phyloP scores from a whole-genome alignment of 1,140 invertebrate species.

The Pectinophora gossypiella region DNA sequence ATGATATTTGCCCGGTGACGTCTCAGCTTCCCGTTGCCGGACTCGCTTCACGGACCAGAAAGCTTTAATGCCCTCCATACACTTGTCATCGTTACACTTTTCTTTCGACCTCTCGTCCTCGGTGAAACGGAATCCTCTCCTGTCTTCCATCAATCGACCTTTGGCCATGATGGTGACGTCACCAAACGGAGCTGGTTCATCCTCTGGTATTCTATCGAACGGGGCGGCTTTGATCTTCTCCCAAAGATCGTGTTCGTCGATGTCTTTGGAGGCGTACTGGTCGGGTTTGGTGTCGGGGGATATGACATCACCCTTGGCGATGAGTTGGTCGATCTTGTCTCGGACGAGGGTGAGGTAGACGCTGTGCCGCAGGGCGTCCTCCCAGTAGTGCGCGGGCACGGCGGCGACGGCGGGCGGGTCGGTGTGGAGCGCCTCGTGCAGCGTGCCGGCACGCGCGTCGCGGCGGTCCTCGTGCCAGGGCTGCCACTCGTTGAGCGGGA shows the following conservation, averaged over 20 bases:
- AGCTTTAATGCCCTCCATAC: constrained; percentile 70
- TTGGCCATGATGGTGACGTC: constrained; percentile 78
- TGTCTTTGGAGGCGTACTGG: constrained; percentile 39
- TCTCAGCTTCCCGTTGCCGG: constrained; percentile 75
- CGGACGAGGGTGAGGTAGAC: constrained; percentile 76
- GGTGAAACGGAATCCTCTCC: constrained; percentile 70
- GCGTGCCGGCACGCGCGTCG: constrained; percentile 45
- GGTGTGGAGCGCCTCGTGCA: constrained; percentile 59
- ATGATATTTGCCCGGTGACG: constrained; percentile 64
- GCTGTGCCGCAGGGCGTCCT: constrained; percentile 76
- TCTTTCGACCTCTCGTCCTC: constrained; percentile 75
- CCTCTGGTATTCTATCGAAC: constrained; percentile 64
- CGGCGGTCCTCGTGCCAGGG: constrained; percentile 46
- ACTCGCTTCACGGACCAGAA: constrained; percentile 80
- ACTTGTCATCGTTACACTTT: constrained; percentile 48
- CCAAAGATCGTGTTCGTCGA: constrained; percentile 70
- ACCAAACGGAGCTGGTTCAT: constrained; percentile 69
- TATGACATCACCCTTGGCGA: constrained; percentile 49
- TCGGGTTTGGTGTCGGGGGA: constrained; percentile 41
- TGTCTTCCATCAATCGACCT: constrained; percentile 76
- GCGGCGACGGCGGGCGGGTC: constrained; percentile 35
- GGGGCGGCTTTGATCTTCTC: constrained; percentile 74
- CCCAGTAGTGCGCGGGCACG: constrained; percentile 71
- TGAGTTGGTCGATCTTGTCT: constrained; percentile 68
- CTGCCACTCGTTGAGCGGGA: constrained; percentile 63